phyloP scores from a whole-genome alignment of 2,113 vertebrate genomes.

The Ageneiosus marmoratus region DNA sequence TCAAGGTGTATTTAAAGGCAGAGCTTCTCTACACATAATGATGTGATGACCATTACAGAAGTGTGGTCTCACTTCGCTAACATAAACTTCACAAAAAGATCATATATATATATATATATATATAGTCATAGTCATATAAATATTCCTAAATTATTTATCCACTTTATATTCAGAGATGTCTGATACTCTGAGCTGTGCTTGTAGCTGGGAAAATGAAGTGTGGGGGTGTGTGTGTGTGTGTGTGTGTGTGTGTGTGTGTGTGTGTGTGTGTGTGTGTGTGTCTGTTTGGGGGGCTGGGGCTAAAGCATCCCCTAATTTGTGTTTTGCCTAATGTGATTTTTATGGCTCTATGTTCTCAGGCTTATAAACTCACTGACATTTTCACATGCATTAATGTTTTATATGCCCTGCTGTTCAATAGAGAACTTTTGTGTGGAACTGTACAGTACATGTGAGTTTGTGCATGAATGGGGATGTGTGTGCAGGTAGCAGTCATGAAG shows the following conservation, averaged over 20 bases:
- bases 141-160: slow-evolving; percentile 38
- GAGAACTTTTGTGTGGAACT: background rate
- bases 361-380: slow-evolving; percentile 30
- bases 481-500: slow-evolving; percentile 17
- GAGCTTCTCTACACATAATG: background rate
- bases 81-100: background rate
- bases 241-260: no score
- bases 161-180: slow-evolving; percentile 15
- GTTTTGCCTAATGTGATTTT: slow-evolving; percentile 35
- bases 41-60: background rate
- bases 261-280: background rate
- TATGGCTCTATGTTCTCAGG: slow-evolving; percentile 23
- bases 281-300: no score
- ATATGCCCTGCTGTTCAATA: background rate
- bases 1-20: background rate
- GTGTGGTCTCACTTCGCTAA: slow-evolving; percentile 7
- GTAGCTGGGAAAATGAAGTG: background rate
- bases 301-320: slow-evolving; percentile 20
- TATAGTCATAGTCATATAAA: no score
- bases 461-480: slow-evolving; percentile 19
- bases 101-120: slow-evolving; percentile 14
- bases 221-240: background rate
- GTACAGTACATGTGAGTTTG: slow-evolving; percentile 3
- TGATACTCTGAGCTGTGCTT: background rate
- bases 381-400: slow-evolving; percentile 1